Evolutionary conservation across 2,888 invertebrate species (phyloP), one percentile per base, ranked within the genome.

Genomic region (Phorcus lineatus): DNA sequence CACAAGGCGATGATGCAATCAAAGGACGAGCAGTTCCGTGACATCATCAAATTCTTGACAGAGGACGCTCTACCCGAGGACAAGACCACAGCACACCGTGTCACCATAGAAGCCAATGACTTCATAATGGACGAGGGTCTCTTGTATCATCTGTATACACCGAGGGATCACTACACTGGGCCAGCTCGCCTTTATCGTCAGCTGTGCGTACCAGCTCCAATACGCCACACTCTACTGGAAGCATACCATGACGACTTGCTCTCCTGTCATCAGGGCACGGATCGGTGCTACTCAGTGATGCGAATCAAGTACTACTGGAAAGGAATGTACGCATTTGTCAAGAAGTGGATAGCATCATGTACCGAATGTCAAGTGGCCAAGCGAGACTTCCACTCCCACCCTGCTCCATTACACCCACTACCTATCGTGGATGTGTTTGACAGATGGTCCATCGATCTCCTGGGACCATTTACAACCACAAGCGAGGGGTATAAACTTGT

Each of bases 371-470:
- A 83, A 28, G 40, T 22, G 16, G 36, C 74, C 7, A 83, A 75
- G 13, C 24, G 78, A 13, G 53, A 80, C 16, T 52, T 31, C 13
- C 62, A 78, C 22, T n/a, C 54, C 1, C 62, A 74, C 4, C 57
- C 55, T 9, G 83, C 80, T 16, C 82, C 82, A 16, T 28, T 81
- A 1, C 52, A 16, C 11, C 79, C 80, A 2, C 9, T 83, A 31
- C 80, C 83, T 0, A 22, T 81, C 2, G 57, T 52, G 16, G 79
- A 67, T 2, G 66, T 66, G 6, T 81, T 83, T 40, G 52, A 62
- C 3, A 13, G 81, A 19, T 54, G 70, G 19, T 81, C 81, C 57
- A 79, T 83, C 16, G 82, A 83, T n/a, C 80, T 83, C 9, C 31
- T 83, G 0, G 81, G 81, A 0, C 79, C 79, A 9, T 52, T 81